Evolutionary conservation across 1,140 invertebrate genomes (phyloP).

Genomic region (Maniola jurtina): DNA sequence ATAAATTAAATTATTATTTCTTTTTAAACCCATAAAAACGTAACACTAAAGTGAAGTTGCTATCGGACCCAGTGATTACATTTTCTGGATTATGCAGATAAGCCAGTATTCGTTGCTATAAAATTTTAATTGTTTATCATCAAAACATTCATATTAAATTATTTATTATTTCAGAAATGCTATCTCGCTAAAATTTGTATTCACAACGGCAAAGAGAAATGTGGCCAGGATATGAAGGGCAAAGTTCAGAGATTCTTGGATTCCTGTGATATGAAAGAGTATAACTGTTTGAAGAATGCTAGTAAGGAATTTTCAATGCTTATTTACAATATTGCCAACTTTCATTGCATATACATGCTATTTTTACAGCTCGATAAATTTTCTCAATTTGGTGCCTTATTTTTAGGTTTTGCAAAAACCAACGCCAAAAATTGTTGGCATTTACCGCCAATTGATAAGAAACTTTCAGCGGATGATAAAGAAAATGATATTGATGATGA

Average conservation of each 20-base stretch:
- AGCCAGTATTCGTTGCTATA: background rate
- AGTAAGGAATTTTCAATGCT: slow-evolving; percentile 31
- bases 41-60: background rate
- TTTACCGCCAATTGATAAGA: slow-evolving; percentile 21
- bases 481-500: background rate
- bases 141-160: background rate
- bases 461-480: background rate
- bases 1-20: too few relatives aligned
- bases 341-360: too few relatives aligned
- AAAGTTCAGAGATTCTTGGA: slow-evolving; percentile 54
- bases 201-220: slow-evolving; percentile 50
- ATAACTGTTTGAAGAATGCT: slow-evolving; percentile 50
- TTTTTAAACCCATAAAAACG: too few relatives aligned
- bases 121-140: background rate
- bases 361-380: too few relatives aligned
- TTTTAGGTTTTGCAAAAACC: slow-evolving; percentile 42
- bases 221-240: slow-evolving; percentile 43
- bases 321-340: too few relatives aligned
- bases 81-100: slow-evolving; percentile 1
- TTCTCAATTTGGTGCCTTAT: background rate
- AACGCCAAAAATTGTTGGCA: slow-evolving; percentile 26
- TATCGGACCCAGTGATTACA: background rate
- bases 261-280: slow-evolving; percentile 61
- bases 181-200: slow-evolving; percentile 56
- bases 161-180: slow-evolving; percentile 42